Evolutionary conservation across 53 echinoderm and acorn worm species (phyloP).

Genomic region (Patiria pectinifera): DNA sequence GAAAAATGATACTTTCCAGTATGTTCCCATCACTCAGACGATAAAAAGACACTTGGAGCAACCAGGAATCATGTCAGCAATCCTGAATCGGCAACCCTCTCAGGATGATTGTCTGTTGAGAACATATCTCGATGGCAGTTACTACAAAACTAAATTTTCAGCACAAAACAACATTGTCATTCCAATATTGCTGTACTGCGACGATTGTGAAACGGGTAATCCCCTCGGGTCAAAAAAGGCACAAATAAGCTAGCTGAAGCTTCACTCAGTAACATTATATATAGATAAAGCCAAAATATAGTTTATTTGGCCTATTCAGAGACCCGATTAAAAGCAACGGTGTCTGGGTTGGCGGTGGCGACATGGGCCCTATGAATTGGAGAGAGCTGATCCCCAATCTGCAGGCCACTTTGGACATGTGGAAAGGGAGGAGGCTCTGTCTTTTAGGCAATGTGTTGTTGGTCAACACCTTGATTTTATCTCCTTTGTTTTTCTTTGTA

Average conservation of each 20-base stretch:
- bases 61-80: conserved; percentile 62
- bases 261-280: too few species aligned
- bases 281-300: too few species aligned
- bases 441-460: too few species aligned
- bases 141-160: conserved; percentile 54
- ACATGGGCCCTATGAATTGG: too few species aligned
- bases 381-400: too few species aligned
- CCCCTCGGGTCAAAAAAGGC: conserved; percentile 68
- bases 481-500: too few species aligned
- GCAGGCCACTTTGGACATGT: too few species aligned
- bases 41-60: conserved; percentile 58
- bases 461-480: too few species aligned
- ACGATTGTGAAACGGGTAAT: conserved; percentile 71
- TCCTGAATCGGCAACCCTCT: conserved; percentile 43
- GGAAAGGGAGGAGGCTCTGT: too few species aligned
- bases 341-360: too few species aligned
- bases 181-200: conserved; percentile 65
- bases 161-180: conserved; percentile 8
- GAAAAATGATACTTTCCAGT: conserved; percentile 55
- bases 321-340: too few species aligned
- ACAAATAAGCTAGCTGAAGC: conserved; percentile 56
- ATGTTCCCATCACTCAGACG: conserved; percentile 53
- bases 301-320: too few species aligned
- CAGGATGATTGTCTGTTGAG: conserved; percentile 23
- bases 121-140: conserved; percentile 69